These are phyloP conservation scores for Hymenopus coronatus DNA, from an alignment of 2,888 invertebrate species.

Conservation along the genomic window DNA sequence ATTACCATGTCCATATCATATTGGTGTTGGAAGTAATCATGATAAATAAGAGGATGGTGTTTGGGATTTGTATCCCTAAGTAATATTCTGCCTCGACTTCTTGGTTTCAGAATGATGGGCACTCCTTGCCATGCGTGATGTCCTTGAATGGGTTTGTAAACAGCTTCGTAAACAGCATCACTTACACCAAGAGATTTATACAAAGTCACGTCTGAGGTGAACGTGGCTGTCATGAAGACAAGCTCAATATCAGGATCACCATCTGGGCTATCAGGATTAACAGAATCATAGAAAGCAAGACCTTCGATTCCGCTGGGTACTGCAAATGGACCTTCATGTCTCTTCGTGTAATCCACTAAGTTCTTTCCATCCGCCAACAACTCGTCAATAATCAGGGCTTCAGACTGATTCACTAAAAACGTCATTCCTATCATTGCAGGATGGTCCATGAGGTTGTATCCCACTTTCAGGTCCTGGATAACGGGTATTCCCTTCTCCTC, in stretches of 20 bases:
- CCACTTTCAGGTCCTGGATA: conserved; percentile 69
- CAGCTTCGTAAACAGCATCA: conserved; percentile 46
- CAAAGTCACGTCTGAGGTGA: conserved; percentile 30
- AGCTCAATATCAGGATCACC: conserved; percentile 2
- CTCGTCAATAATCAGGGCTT: conserved; percentile 38
- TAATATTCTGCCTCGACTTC: conserved; percentile 64
- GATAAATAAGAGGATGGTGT: conserved; percentile 72
- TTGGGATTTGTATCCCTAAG: conserved; percentile 62
- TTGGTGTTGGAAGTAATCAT: conserved; percentile 80
- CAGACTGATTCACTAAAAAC: conserved; percentile 67
- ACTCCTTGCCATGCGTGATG: conserved; percentile 50
- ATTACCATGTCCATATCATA: conserved; percentile 42
- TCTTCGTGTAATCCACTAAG: conserved; percentile 56
- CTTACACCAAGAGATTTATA: conserved; percentile 43
- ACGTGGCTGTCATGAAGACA: not conserved
- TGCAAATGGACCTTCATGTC: conserved; percentile 68
- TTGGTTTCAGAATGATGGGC: conserved; percentile 64
- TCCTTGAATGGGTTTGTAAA: conserved; percentile 48
- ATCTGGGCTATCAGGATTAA: conserved; percentile 48
- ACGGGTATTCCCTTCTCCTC: conserved; percentile 58
- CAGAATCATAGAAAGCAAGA: conserved; percentile 70
- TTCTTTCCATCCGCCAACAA: conserved; percentile 15
- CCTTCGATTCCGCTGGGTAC: conserved; percentile 77
- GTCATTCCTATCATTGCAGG: conserved; percentile 69
- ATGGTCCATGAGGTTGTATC: conserved; percentile 80